phyloP scores from a whole-genome alignment of 1,140 invertebrate species.

The Semibalanus balanoides region DNA sequence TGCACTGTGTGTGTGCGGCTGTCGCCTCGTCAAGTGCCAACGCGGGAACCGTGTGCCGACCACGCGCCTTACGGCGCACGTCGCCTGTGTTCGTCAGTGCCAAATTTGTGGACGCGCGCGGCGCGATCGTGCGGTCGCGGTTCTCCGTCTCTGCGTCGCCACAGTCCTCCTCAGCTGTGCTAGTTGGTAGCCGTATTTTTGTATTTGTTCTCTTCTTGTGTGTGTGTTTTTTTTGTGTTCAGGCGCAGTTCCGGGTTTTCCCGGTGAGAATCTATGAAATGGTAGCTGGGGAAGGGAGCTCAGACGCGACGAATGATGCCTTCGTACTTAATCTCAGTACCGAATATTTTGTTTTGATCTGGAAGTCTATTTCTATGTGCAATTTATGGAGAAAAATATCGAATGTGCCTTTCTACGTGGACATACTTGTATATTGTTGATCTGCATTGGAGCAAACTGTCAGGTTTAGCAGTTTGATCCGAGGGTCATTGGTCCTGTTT shows the following conservation, averaged over 20 bases:
- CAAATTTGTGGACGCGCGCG: neutral
- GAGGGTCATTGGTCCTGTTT: neutral
- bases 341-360: neutral
- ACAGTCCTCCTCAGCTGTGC: no score
- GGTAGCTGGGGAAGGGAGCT: neutral
- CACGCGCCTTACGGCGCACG: no score
- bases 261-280: neutral
- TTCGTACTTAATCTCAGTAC: neutral
- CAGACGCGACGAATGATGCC: neutral
- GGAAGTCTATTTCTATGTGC: neutral
- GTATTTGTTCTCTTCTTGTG: neutral
- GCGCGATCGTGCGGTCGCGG: neutral
- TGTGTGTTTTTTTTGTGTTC: neutral
- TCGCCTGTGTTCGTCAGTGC: neutral
- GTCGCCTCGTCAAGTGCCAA: neutral
- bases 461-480: neutral
- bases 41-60: neutral
- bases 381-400: constrained; percentile 1
- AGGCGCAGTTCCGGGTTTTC: neutral
- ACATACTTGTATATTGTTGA: neutral
- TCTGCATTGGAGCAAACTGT: neutral
- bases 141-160: neutral
- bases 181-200: neutral
- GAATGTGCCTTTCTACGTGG: neutral
- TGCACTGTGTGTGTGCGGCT: neutral